phyloP scores from a whole-genome alignment of 2,888 invertebrate genomes.

The Caenorhabditis virilis region DNA sequence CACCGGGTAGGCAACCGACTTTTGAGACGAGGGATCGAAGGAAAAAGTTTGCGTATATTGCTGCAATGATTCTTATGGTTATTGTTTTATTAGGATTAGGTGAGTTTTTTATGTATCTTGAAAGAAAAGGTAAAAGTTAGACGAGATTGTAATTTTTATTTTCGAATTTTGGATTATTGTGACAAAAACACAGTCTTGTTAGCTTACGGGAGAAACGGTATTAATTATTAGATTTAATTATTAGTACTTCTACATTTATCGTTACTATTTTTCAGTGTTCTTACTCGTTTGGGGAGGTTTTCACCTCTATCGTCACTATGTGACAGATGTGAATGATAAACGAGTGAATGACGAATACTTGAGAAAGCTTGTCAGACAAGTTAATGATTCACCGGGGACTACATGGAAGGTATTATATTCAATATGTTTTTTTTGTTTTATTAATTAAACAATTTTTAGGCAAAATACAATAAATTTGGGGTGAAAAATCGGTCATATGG shows the following conservation, averaged over 20 bases:
- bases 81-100: conserved; percentile 25
- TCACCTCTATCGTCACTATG: conserved; percentile 33
- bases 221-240: too few species aligned
- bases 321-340: conserved; percentile 40
- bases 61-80: conserved; percentile 7
- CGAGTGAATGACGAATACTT: conserved; percentile 56
- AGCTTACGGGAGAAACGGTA: too few species aligned
- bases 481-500: conserved; percentile 55
- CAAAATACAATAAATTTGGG: conserved; percentile 64
- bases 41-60: conserved; percentile 17
- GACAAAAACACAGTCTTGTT: too few species aligned
- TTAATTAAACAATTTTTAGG: too few species aligned
- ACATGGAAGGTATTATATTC: too few species aligned
- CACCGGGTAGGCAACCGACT: conserved; percentile 11
- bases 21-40: conserved; percentile 29
- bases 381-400: conserved; percentile 57
- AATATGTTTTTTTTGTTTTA: too few species aligned
- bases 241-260: too few species aligned
- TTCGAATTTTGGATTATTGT: too few species aligned
- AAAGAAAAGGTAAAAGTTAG: too few species aligned
- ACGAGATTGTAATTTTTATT: too few species aligned
- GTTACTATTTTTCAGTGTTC: conserved; percentile 25
- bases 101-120: conserved; percentile 7
- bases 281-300: conserved; percentile 40
- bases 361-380: conserved; percentile 57